phyloP scores from a whole-genome alignment of 2,888 invertebrate species.

The Volucella bombylans region DNA sequence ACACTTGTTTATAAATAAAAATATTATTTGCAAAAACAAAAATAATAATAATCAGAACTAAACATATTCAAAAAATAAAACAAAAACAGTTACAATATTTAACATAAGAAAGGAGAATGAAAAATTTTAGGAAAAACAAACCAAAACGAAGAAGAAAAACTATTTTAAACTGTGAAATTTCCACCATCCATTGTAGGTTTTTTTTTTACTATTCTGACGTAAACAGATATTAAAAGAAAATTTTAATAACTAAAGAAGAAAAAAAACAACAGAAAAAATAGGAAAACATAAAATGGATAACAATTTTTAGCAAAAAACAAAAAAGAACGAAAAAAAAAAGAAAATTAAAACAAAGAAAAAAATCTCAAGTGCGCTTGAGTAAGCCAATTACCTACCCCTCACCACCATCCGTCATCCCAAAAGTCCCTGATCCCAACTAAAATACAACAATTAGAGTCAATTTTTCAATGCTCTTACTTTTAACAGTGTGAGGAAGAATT shows the following conservation, averaged over 20 bases:
- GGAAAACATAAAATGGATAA: slow-evolving; percentile 56
- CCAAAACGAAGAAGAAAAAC: slow-evolving; percentile 64
- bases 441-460: slow-evolving; percentile 56
- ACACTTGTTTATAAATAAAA: too few relatives aligned
- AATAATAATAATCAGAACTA: slow-evolving; percentile 49
- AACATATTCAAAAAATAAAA: slow-evolving; percentile 57
- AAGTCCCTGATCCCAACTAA: slow-evolving; percentile 4
- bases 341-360: slow-evolving; percentile 35
- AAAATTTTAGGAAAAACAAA: slow-evolving; percentile 17
- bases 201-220: slow-evolving; percentile 51
- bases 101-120: slow-evolving; percentile 35
- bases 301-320: slow-evolving; percentile 63
- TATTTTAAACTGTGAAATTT: slow-evolving; percentile 74
- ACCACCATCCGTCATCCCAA: too few relatives aligned
- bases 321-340: slow-evolving; percentile 19
- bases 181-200: slow-evolving; percentile 73
- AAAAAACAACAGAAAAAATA: slow-evolving; percentile 46
- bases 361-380: slow-evolving; percentile 57
- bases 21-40: slow-evolving; percentile 50
- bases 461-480: slow-evolving; percentile 23
- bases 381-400: slow-evolving; percentile 52
- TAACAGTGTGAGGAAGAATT: slow-evolving; percentile 30
- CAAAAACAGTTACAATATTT: neutral
- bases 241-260: slow-evolving; percentile 18
- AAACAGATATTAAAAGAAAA: slow-evolving; percentile 35